Base-by-base conservation (phyloP, 2,888 invertebrate species). In the Ophraella communa region DNA sequence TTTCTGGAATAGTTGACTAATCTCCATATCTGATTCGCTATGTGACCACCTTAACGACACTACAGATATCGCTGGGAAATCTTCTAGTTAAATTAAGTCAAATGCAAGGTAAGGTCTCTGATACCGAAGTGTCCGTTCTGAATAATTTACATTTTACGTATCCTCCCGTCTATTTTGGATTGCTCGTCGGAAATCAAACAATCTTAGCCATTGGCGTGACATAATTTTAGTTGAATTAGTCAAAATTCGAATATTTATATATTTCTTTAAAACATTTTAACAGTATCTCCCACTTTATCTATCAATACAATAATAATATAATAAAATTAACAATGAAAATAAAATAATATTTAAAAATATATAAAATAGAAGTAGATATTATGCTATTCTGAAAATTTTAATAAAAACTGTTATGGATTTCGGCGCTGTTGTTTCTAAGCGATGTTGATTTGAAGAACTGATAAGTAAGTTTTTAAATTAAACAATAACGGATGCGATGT, bases 11-110 rank as follows among this genome's bases (percentile, higher is more conserved):
- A 77, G 78, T 77, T 77, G 76, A 78, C 77, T 78, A 77, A 79
- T 79, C 75, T 79, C 76, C 78, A 78, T 79, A 78, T 78, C 75
- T 77, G 79, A 77, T 78, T 77, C 78, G 79, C 77, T 79, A 74
- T 75, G 78, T 79, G 79, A 74, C 75, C 76, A 77, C 74, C 77
- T 78, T 79, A 79, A 79, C 78, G 79, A 79, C 79, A 79, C 73
- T 76, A 73, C 72, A 72, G 73, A 74, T 76, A 79, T 79, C 79
- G 76, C 71, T 78, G 78, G 77, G 78, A 78, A 78, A 78, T 77
- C 77, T 76, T 72, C 73, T 76, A 77, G 77, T 79, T 75, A 76
- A 77, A 78, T 79, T 79, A 78, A 78, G 74, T 74, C 74, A 77
- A 77, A 77, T 73, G 75, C 78, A 76, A 77, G 76, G 76, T 76